Percentiles rank a stretch among this genome's conserved stretches.
These are phyloP conservation scores for Ennomos quercinarius DNA, from an alignment of 2,888 invertebrate species.

Conservation along the genomic window DNA sequence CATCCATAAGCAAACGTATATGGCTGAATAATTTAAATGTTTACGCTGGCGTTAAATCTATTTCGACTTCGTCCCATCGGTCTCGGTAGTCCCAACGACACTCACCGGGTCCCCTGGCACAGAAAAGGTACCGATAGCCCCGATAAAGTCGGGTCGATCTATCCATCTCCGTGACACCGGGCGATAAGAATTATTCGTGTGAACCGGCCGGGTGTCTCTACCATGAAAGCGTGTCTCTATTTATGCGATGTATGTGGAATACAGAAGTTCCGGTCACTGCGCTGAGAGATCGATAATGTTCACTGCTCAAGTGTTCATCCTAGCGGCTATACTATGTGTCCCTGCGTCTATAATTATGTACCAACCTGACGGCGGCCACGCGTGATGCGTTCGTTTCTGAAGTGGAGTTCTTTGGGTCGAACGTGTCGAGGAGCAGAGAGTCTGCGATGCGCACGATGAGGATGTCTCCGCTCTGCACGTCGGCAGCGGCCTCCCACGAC, in stretches of 20 bases:
- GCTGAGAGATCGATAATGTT: conserved; percentile 27
- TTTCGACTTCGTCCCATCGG: too few species aligned
- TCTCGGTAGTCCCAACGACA: too few species aligned
- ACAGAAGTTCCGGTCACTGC: conserved; percentile 29
- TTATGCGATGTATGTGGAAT: conserved; percentile 25
- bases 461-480: conserved; percentile 90
- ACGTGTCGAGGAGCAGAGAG: conserved; percentile 79
- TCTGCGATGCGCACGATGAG: conserved; percentile 90
- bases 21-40: conserved; percentile 6
- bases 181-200: conserved; percentile 3
- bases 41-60: conserved; percentile 9
- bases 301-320: conserved; percentile 23
- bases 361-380: conserved; percentile 65
- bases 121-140: too few species aligned
- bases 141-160: too few species aligned
- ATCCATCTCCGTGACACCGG: too few species aligned
- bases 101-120: too few species aligned
- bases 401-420: conserved; percentile 60
- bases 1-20: conserved; percentile 9
- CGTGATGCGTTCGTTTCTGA: conserved; percentile 58
- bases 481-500: conserved; percentile 88
- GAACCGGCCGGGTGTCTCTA: conserved; percentile 17
- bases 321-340: conserved; percentile 15
- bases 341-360: conserved; percentile 32
- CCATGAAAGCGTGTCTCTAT: conserved; percentile 20